Conservation (phyloP, 2,113 vertebrate genomes). For the Myanophis thanlyinensis region DNA sequence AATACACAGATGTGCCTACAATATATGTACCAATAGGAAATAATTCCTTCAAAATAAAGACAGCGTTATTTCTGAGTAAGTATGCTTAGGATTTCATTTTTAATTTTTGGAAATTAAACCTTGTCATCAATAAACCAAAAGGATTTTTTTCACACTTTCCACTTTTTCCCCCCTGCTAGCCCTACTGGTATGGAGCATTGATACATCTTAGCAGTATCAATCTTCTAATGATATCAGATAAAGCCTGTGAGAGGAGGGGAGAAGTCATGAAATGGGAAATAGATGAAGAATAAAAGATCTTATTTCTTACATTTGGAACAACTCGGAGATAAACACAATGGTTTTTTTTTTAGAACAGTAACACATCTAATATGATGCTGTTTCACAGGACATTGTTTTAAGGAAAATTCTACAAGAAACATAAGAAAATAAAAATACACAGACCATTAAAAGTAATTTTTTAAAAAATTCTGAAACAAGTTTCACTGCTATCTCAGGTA, state of each 20-base stretch:
- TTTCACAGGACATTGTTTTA: constrained; percentile 54
- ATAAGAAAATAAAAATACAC: constrained; percentile 25
- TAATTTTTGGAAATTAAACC: background rate
- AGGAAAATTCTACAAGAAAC: constrained; percentile 39
- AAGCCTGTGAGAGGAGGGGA: constrained; percentile 21
- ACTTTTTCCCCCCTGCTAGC: constrained; percentile 44
- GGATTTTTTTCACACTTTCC: constrained; percentile 25
- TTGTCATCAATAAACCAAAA: constrained; percentile 34
- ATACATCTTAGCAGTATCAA: constrained; percentile 74
- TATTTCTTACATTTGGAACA: constrained; percentile 50
- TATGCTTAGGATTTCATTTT: background rate
- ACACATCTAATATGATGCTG: constrained; percentile 56
- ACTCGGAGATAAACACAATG: constrained; percentile 67
- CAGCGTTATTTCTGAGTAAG: background rate
- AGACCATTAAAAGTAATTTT: constrained; percentile 26
- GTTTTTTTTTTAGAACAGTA: constrained; percentile 60
- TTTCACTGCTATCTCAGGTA: background rate
- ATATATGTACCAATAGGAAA: background rate
- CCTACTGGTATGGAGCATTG: constrained; percentile 66
- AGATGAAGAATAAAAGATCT: background rate
- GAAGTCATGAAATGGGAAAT: constrained; percentile 20
- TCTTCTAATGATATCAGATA: constrained; percentile 65
- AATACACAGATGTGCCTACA: background rate
- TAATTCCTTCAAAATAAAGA: background rate
- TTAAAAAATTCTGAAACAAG: background rate